phyloP scores from a whole-genome alignment of 2,113 vertebrate genomes.

The Rhadina sibilatrix region DNA sequence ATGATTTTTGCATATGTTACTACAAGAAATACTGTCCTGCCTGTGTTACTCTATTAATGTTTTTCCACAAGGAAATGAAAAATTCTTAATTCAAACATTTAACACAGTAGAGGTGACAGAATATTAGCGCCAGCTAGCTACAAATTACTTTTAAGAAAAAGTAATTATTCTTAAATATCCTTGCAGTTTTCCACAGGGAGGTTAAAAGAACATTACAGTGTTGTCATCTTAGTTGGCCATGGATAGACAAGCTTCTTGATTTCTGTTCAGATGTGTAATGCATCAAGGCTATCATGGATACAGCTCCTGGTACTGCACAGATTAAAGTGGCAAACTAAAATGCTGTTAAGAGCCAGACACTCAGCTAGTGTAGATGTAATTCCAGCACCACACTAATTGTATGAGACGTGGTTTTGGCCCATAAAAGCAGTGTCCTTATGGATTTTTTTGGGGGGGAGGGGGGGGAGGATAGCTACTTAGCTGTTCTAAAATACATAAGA shows the following conservation, averaged over 20 bases:
- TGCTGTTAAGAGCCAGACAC: neutral
- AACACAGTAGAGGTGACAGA: neutral
- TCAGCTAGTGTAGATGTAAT: neutral
- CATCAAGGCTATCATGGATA: neutral
- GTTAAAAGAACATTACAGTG: neutral
- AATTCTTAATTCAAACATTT: conserved; percentile 3
- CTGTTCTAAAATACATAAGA: neutral
- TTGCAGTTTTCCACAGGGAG: neutral
- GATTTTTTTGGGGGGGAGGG: neutral
- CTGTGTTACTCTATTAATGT: neutral
- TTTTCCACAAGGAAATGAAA: conserved; percentile 61
- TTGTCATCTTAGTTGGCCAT: neutral
- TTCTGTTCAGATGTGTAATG: neutral
- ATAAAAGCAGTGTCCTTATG: neutral
- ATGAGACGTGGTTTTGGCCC: neutral
- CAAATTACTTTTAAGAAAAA: conserved; percentile 2
- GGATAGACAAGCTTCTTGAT: neutral
- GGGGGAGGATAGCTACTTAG: neutral
- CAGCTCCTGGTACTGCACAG: neutral
- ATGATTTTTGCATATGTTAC: conserved; percentile 36
- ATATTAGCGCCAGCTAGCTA: neutral
- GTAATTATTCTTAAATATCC: conserved; percentile 15
- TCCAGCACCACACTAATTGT: neutral
- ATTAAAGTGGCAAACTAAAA: neutral
- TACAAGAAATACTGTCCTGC: conserved; percentile 15